A percentile compares a stretch with the other conserved stretches of the same genome.
phyloP scores from a whole-genome alignment of 2,113 vertebrate genomes.

The Trogon surrucura region DNA sequence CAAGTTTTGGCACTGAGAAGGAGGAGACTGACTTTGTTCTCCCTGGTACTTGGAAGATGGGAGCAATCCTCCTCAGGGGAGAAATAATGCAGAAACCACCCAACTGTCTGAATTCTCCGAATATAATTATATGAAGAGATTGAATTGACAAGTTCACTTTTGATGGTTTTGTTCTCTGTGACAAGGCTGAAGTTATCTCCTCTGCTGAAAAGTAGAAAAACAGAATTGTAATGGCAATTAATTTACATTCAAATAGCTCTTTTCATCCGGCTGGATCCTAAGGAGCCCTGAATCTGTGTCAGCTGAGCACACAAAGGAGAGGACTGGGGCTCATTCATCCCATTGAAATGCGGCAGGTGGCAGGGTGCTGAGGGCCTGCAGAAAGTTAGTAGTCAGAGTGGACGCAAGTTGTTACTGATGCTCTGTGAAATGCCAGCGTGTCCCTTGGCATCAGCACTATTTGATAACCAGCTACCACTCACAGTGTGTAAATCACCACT shows the following conservation, averaged over 20 bases:
- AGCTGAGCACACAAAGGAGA: background rate
- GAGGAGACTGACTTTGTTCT: background rate
- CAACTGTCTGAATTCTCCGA: conserved; percentile 25
- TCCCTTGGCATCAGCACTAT: background rate
- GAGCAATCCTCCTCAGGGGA: background rate
- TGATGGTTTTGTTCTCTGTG: conserved; percentile 66
- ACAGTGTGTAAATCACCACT: rapidly evolving
- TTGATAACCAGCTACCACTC: background rate
- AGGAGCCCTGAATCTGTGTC: background rate
- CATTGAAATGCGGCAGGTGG: background rate
- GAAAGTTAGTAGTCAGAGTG: background rate
- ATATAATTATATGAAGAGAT: conserved; percentile 59
- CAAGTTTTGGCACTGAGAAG: background rate
- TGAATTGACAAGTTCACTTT: conserved; percentile 61
- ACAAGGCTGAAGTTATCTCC: conserved; percentile 67
- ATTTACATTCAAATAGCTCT: conserved; percentile 66
- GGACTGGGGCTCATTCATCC: background rate
- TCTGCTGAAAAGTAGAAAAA: conserved; percentile 64
- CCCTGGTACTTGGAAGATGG: background rate
- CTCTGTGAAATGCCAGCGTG: rapidly evolving
- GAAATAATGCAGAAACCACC: conserved; percentile 25
- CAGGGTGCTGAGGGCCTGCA: background rate
- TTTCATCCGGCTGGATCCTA: conserved; percentile 24
- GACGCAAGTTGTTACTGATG: background rate
- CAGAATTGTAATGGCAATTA: conserved; percentile 62